Conservation (phyloP, 2,888 invertebrate species). For the Hermodice carunculata region DNA sequence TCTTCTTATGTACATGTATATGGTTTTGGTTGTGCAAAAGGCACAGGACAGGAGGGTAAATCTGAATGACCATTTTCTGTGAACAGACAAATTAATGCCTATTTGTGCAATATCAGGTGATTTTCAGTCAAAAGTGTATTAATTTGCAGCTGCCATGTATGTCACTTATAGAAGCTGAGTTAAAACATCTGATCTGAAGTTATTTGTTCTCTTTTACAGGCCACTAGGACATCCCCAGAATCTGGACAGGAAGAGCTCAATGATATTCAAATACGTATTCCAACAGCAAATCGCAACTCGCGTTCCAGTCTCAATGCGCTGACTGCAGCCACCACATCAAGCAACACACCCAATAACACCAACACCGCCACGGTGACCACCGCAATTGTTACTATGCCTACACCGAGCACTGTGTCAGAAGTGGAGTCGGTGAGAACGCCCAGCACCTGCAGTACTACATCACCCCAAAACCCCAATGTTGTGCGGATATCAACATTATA, state of each 20-base stretch:
- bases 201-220: slow-evolving; percentile 5
- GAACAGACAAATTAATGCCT: no score
- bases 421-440: slow-evolving; percentile 54
- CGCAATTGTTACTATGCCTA: slow-evolving; percentile 56
- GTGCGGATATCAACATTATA: slow-evolving; percentile 60
- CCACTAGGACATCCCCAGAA: slow-evolving; percentile 25
- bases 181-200: neutral
- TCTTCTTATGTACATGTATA: no score
- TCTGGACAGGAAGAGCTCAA: slow-evolving; percentile 59
- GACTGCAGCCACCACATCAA: slow-evolving; percentile 26
- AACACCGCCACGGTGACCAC: slow-evolving; percentile 50
- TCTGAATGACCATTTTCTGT: no score
- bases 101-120: no score
- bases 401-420: slow-evolving; percentile 59
- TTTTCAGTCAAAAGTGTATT: no score
- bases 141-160: no score
- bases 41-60: no score
- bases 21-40: no score
- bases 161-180: no score
- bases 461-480: slow-evolving; percentile 43
- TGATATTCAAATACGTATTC: slow-evolving; percentile 60
- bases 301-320: slow-evolving; percentile 57
- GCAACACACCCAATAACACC: slow-evolving; percentile 44
- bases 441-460: slow-evolving; percentile 49
- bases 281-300: slow-evolving; percentile 53